These are phyloP conservation scores for Caradrina clavipalpis DNA, from an alignment of 2,888 invertebrate species.

Conservation along the genomic window DNA sequence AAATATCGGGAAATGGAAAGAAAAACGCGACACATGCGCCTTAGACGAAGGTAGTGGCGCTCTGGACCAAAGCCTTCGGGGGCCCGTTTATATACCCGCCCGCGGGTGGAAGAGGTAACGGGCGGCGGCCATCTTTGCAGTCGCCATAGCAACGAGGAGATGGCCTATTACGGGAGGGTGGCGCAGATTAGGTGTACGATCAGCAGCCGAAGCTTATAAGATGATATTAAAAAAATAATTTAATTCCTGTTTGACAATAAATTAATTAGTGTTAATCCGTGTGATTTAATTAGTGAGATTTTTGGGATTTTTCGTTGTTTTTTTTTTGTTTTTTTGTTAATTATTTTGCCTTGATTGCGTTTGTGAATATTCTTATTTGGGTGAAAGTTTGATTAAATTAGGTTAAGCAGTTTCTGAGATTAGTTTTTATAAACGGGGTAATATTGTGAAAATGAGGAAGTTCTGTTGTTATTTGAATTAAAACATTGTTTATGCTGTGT, in stretches of 20 bases:
- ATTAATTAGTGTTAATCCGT: constrained; percentile 59
- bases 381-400: constrained; percentile 60
- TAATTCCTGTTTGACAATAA: constrained; percentile 58
- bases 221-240: constrained; percentile 67
- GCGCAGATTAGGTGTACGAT: constrained; percentile 88
- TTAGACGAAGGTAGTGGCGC: constrained; percentile 82
- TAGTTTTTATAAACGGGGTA: constrained; percentile 55
- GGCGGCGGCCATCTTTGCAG: constrained; percentile 87
- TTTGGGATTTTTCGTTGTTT: constrained; percentile 35
- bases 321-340: constrained; percentile 35
- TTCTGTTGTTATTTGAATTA: constrained; percentile 28
- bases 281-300: constrained; percentile 61
- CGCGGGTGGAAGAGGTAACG: constrained; percentile 75
- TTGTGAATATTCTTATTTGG: constrained; percentile 40
- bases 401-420: constrained; percentile 39
- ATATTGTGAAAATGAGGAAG: constrained; percentile 46
- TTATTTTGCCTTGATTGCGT: constrained; percentile 40
- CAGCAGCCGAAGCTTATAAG: constrained; percentile 71
- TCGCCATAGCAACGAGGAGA: constrained; percentile 88
- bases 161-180: constrained; percentile 90
- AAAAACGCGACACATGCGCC: constrained; percentile 75
- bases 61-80: constrained; percentile 77
- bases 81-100: constrained; percentile 83
- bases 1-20: constrained; percentile 71
- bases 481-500: constrained; percentile 30